A percentile compares a stretch with the other conserved stretches of the same genome.
Evolutionary conservation across 2,888 invertebrate genomes (phyloP).

Genomic region (Apodemia arnacis): DNA sequence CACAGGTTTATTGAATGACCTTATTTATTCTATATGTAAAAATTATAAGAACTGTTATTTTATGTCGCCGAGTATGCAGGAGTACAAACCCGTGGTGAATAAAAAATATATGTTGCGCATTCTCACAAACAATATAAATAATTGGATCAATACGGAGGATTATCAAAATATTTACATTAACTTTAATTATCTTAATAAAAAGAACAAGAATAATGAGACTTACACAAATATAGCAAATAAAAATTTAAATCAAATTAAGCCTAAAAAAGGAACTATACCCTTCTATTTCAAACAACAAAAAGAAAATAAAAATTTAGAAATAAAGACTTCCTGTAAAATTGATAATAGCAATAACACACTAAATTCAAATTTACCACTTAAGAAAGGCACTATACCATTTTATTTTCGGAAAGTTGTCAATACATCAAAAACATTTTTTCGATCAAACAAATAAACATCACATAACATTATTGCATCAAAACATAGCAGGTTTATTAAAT

Average conservation of each 20-base stretch:
- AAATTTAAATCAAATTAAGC: too few relatives aligned
- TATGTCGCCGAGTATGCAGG: neutral
- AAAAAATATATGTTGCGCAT: neutral
- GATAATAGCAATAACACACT: too few relatives aligned
- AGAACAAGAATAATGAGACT: neutral
- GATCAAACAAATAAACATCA: neutral
- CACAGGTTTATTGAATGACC: neutral
- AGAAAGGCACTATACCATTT: too few relatives aligned
- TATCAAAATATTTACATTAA: neutral
- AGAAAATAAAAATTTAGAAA: neutral
- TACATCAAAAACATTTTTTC: neutral
- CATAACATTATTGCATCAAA: neutral
- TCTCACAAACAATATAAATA: neutral
- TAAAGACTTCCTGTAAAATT: neutral
- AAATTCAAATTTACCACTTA: too few relatives aligned
- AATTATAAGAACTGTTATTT: neutral
- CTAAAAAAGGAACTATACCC: too few relatives aligned
- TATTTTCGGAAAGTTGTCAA: too few relatives aligned
- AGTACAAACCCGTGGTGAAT: neutral
- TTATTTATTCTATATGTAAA: constrained; percentile 6
- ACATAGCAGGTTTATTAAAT: neutral
- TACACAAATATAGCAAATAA: too few relatives aligned
- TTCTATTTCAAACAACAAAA: neutral
- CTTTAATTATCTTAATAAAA: neutral
- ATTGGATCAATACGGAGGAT: neutral